phyloP scores from a whole-genome alignment of 2,797 vertebrate species.

The Aeoliscus strigatus region DNA sequence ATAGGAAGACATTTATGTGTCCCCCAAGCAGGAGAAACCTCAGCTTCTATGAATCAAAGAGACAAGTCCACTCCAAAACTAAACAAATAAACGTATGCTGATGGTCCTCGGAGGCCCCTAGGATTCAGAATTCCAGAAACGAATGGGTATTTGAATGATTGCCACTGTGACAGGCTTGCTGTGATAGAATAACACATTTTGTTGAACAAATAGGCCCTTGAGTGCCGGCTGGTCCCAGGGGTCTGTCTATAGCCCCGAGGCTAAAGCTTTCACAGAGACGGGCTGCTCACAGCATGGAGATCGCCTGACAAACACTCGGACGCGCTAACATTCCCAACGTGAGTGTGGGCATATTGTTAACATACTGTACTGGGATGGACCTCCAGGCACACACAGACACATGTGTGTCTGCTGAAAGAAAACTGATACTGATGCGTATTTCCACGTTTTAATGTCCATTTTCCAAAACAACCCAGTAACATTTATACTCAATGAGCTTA shows the following conservation, averaged over 20 bases:
- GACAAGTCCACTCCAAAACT: slow-evolving; percentile 35
- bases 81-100: slow-evolving; percentile 51
- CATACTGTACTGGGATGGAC: slow-evolving; percentile 14
- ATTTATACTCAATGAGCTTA: too few species aligned
- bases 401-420: slow-evolving; percentile 3
- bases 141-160: slow-evolving; percentile 82
- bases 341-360: slow-evolving; percentile 63
- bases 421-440: too few species aligned
- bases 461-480: too few species aligned
- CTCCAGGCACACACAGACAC: slow-evolving; percentile 5
- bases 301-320: slow-evolving; percentile 70
- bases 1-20: slow-evolving; percentile 5
- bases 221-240: slow-evolving; percentile 75
- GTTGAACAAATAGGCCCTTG: slow-evolving; percentile 83
- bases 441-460: too few species aligned
- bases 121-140: slow-evolving; percentile 67
- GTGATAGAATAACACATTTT: slow-evolving; percentile 82
- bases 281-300: slow-evolving; percentile 70
- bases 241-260: slow-evolving; percentile 75
- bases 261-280: slow-evolving; percentile 70
- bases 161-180: slow-evolving; percentile 79
- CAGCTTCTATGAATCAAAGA: slow-evolving; percentile 42
- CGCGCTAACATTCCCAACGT: slow-evolving; percentile 56
- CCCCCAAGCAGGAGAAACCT: slow-evolving; percentile 10
- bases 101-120: slow-evolving; percentile 58